These are phyloP conservation scores for Prietella phreatophila DNA, from an alignment of 2,113 vertebrate species.

Conservation along the genomic window DNA sequence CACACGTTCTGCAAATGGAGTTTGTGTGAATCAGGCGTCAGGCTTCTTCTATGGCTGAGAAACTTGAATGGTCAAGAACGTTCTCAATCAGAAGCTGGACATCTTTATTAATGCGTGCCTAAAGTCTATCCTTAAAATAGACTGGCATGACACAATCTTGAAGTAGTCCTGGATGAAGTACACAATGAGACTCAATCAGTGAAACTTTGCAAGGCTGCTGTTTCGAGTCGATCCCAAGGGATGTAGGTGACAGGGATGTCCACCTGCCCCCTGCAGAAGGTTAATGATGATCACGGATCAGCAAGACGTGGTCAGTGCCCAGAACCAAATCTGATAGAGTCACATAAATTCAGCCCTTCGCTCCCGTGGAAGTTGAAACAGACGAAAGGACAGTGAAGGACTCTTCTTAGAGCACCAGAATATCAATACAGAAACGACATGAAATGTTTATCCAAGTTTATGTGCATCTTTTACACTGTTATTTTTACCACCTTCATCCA, in stretches of 20 bases:
- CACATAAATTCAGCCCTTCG: background rate
- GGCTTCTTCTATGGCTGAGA: background rate
- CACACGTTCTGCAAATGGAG: too few species aligned
- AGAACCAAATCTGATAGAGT: background rate
- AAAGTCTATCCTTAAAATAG: background rate
- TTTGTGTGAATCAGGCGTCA: too few species aligned
- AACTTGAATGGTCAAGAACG: background rate
- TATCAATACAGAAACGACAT: background rate
- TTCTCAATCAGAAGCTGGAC: background rate
- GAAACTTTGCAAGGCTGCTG: background rate
- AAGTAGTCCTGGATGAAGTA: background rate
- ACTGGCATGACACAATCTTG: background rate
- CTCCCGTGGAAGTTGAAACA: background rate
- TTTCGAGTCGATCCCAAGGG: background rate
- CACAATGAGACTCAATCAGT: background rate
- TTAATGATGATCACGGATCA: background rate
- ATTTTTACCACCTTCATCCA: background rate
- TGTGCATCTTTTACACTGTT: background rate
- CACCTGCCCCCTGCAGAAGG: background rate
- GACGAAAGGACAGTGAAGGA: background rate
- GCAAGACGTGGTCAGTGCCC: background rate
- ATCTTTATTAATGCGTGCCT: background rate
- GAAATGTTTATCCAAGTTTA: background rate
- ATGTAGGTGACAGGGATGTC: background rate
- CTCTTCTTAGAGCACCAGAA: background rate